Evolutionary conservation across 2,113 vertebrate species (phyloP).

Genomic region (Anas platyrhynchos): DNA sequence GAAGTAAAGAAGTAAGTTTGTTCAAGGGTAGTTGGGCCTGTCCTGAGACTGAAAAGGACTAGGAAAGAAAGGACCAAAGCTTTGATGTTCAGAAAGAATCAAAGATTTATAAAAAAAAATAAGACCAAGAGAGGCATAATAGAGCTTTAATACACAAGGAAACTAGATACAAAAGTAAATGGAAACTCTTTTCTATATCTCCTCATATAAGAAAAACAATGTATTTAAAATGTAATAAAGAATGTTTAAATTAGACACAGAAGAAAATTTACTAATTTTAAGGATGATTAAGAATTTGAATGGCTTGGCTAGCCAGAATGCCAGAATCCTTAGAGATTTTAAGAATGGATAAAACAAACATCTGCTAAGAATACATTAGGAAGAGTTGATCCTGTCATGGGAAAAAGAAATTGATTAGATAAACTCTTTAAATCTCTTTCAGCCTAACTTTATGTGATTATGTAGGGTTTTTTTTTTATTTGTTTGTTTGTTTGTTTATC

Average conservation of each 20-base stretch:
- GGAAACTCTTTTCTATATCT: not conserved
- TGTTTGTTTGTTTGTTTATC: not conserved
- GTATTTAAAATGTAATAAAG: not conserved
- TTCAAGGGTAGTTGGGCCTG: not conserved
- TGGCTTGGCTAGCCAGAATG: not conserved
- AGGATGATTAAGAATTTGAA: not conserved
- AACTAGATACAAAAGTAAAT: not conserved
- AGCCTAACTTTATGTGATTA: not conserved
- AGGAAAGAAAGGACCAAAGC: not conserved
- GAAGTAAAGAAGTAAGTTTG: not conserved
- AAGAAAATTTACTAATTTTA: not conserved
- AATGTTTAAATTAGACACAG: not conserved
- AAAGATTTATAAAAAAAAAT: not conserved
- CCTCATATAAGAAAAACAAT: not conserved
- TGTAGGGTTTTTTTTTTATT: not conserved
- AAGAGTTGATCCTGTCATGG: not conserved
- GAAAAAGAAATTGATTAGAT: not conserved
- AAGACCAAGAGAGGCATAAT: not conserved
- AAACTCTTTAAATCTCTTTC: not conserved
- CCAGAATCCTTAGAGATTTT: not conserved
- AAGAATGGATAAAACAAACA: not conserved
- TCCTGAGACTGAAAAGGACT: not conserved
- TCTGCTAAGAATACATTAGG: not conserved
- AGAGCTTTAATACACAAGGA: not conserved
- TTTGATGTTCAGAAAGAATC: not conserved